A percentile compares a stretch with the other conserved stretches of the same genome.
Evolutionary conservation across 30 jellyfish, hydroid and myxozoan species (phyloP).

Genomic region (Morbakka virulenta): DNA sequence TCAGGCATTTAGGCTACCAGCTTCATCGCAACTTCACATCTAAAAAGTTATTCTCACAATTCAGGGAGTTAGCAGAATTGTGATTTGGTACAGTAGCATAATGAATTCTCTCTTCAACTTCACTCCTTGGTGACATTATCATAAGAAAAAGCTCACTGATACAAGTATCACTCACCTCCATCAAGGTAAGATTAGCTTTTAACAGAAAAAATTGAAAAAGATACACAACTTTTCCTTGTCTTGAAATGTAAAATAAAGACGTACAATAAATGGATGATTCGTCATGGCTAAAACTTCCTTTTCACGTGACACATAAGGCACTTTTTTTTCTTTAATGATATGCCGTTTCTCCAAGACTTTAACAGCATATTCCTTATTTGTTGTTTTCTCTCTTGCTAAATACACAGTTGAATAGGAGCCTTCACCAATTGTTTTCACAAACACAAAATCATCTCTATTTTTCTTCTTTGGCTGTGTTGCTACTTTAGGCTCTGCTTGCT

Average conservation of each 20-base stretch:
- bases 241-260: constrained; percentile 92
- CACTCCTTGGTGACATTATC: no score
- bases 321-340: constrained; percentile 85
- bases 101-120: no score
- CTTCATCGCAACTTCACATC: no score
- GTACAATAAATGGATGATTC: constrained; percentile 88
- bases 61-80: no score
- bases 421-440: constrained; percentile 88
- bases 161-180: no score
- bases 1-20: no score
- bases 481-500: no score
- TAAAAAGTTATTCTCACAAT: no score
- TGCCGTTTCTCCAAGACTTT: constrained; percentile 85
- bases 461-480: constrained; percentile 72
- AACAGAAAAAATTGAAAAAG: no score
- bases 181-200: no score
- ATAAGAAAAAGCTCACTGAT: no score
- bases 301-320: constrained; percentile 86
- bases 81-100: no score
- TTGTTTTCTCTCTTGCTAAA: constrained; percentile 60
- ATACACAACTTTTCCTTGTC: constrained; percentile 90
- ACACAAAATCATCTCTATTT: constrained; percentile 74
- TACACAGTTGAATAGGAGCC: constrained; percentile 95
- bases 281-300: constrained; percentile 93
- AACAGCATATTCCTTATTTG: constrained; percentile 75